Evolutionary conservation across 2,113 vertebrate species (phyloP).

Genomic region (Mus spicilegus): DNA sequence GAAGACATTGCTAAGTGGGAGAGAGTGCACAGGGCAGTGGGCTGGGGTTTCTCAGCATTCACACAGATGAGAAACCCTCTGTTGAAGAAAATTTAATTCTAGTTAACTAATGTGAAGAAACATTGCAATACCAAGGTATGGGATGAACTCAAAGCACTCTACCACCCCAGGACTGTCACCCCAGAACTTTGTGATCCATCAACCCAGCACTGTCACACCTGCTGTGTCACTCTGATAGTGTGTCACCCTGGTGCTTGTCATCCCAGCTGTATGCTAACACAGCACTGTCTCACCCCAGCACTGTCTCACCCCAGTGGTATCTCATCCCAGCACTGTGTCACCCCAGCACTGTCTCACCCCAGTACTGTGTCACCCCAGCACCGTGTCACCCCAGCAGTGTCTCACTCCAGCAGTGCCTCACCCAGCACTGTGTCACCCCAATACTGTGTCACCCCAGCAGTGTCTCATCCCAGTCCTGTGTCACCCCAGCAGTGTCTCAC

Average conservation of each 20-base stretch:
- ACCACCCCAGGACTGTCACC: background rate
- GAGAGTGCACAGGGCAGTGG: background rate
- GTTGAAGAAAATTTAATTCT: background rate
- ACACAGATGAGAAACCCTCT: background rate
- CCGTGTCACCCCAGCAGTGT: no score
- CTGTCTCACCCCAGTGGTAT: no score
- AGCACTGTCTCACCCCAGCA: background rate
- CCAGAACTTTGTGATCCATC: background rate
- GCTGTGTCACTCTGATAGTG: background rate
- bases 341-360: background rate
- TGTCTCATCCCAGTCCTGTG: no score
- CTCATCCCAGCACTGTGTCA: no score
- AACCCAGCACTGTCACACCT: background rate
- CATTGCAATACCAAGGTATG: background rate
- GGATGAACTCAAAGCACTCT: background rate
- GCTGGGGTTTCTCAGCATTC: background rate
- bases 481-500: no score
- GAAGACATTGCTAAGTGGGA: no score
- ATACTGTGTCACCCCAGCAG: no score
- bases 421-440: no score
- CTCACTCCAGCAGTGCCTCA: background rate
- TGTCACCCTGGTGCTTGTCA: background rate
- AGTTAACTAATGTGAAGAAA: background rate
- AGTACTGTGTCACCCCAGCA: background rate
- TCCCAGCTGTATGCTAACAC: background rate